Percentiles rank a stretch among this genome's conserved stretches.
Conservation (phyloP, 2,888 invertebrate species). For the Leptinotarsa rubiginosa region DNA sequence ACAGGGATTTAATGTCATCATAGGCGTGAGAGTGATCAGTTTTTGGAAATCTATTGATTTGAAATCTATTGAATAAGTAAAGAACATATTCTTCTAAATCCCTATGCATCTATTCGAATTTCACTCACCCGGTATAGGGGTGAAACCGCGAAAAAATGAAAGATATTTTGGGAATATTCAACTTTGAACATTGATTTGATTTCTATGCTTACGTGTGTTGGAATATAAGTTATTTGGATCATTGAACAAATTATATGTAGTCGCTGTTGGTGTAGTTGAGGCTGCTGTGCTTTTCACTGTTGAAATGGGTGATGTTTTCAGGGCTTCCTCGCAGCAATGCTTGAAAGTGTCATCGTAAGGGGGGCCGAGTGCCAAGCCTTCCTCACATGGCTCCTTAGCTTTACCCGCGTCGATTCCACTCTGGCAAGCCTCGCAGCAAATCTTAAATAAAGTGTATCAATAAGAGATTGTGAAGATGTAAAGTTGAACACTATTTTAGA, state of each 20-base stretch:
- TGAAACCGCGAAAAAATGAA: too few species aligned
- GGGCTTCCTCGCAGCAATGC: conserved; percentile 1
- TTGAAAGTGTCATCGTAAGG: not conserved
- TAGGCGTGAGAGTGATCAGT: too few species aligned
- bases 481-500: too few species aligned
- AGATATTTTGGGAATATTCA: too few species aligned
- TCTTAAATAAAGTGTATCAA: not conserved
- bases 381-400: not conserved
- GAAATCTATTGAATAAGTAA: too few species aligned
- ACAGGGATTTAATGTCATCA: too few species aligned
- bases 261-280: not conserved
- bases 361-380: not conserved
- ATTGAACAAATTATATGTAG: not conserved
- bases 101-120: too few species aligned
- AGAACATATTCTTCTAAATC: too few species aligned
- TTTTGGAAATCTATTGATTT: too few species aligned
- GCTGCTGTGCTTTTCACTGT: not conserved
- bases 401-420: conserved; percentile 1
- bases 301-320: not conserved
- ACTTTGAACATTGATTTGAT: too few species aligned
- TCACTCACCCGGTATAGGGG: too few species aligned
- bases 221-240: not conserved
- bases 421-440: not conserved
- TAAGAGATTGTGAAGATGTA: too few species aligned
- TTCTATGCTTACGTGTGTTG: not conserved